These are phyloP conservation scores for Oncorhynchus gorbuscha DNA, from an alignment of 2,113 vertebrate species.

Conservation along the genomic window DNA sequence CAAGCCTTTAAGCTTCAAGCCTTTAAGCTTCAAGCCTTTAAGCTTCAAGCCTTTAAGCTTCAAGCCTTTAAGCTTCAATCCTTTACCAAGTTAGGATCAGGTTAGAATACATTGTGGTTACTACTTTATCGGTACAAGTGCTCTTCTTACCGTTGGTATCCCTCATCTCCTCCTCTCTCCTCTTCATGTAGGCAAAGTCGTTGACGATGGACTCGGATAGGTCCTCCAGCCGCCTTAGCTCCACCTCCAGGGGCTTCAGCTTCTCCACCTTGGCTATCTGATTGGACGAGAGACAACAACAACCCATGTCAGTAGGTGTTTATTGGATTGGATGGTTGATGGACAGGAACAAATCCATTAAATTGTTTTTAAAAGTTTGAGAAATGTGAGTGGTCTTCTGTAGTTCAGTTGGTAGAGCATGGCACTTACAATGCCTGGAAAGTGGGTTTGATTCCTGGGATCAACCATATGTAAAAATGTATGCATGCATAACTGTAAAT, in stretches of 20 bases:
- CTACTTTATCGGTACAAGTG: background rate
- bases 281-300: conserved; percentile 41
- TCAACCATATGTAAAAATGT: no score
- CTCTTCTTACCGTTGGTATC: conserved; percentile 91
- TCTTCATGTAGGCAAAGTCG: conserved; percentile 99
- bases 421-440: no score
- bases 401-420: background rate
- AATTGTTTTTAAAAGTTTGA: background rate
- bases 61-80: no score
- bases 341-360: background rate
- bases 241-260: conserved; percentile 94
- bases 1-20: no score
- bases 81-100: no score
- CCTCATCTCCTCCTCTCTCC: conserved; percentile 96
- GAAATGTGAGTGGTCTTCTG: background rate
- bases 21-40: no score
- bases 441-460: no score
- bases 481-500: no score
- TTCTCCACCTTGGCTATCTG: conserved; percentile 99
- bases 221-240: conserved; percentile 92
- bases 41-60: no score
- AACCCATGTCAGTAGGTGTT: background rate
- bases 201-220: conserved; percentile 97
- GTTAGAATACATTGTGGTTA: no score
- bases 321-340: background rate